These are phyloP conservation scores for Tribolium castaneum DNA, from an alignment of 1,140 invertebrate genomes.

Conservation along the genomic window DNA sequence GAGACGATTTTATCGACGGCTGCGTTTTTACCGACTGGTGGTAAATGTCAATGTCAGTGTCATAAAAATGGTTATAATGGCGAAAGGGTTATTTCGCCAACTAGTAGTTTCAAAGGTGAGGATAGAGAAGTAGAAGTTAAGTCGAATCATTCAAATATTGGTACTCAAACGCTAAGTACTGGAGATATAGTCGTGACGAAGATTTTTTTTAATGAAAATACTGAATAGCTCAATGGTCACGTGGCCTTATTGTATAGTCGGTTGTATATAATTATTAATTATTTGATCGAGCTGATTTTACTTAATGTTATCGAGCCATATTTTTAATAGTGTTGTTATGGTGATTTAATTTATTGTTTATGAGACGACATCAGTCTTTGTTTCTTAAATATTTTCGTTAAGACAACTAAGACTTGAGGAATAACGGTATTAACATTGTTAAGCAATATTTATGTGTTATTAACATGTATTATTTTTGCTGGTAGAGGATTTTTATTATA, in stretches of 20 bases:
- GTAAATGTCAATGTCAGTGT: conserved; percentile 56
- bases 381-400: conserved; percentile 49
- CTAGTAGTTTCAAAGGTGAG: conserved; percentile 53
- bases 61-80: conserved; percentile 62
- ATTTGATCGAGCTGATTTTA: conserved; percentile 14
- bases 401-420: conserved; percentile 46
- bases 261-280: conserved; percentile 15
- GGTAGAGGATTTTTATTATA: conserved; percentile 48
- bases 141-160: conserved; percentile 64
- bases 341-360: conserved; percentile 37
- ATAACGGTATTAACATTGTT: conserved; percentile 46
- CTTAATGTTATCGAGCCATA: conserved; percentile 32
- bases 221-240: conserved; percentile 46
- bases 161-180: conserved; percentile 89
- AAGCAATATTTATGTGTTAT: conserved; percentile 57
- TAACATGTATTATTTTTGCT: conserved; percentile 56
- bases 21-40: conserved; percentile 69
- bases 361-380: conserved; percentile 22
- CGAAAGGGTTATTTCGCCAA: conserved; percentile 65
- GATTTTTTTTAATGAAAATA: conserved; percentile 82
- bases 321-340: conserved; percentile 28
- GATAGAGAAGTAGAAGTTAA: conserved; percentile 48
- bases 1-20: conserved; percentile 86
- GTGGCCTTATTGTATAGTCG: conserved; percentile 1
- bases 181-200: conserved; percentile 93